phyloP scores from a whole-genome alignment of 2,797 vertebrate species.

The Luscinia luscinia region DNA sequence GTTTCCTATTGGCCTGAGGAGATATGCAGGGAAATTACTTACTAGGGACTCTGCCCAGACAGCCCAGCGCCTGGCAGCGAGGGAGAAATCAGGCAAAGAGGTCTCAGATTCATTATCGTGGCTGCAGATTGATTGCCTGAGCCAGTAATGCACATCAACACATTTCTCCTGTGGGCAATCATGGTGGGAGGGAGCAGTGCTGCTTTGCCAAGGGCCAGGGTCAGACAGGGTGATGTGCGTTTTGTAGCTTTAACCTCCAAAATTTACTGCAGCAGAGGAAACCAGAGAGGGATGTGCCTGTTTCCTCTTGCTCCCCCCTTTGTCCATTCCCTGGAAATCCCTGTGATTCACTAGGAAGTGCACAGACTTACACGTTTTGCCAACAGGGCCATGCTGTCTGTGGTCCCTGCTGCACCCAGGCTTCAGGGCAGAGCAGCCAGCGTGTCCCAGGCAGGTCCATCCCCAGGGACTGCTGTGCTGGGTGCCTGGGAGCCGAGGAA shows the following conservation, averaged over 20 bases:
- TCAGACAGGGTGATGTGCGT: background rate
- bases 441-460: rapidly evolving
- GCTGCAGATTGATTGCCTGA: background rate
- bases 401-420: rapidly evolving
- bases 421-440: background rate
- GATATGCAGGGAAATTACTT: conserved; percentile 11
- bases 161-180: background rate
- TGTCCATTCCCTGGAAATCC: background rate
- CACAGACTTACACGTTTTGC: background rate
- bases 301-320: background rate
- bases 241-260: background rate
- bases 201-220: background rate
- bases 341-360: background rate
- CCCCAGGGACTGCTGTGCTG: rapidly evolving
- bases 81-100: background rate
- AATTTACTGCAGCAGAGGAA: conserved; percentile 6
- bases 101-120: background rate
- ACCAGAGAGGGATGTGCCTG: background rate
- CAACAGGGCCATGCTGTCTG: rapidly evolving
- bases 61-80: background rate
- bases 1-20: conserved; percentile 49
- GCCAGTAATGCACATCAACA: background rate
- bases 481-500: background rate
- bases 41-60: background rate
- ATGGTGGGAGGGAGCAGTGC: background rate